Evolutionary conservation across 1,140 invertebrate genomes (phyloP), one percentile per base, ranked within the genome.

Genomic region (Drosophila ambigua): DNA sequence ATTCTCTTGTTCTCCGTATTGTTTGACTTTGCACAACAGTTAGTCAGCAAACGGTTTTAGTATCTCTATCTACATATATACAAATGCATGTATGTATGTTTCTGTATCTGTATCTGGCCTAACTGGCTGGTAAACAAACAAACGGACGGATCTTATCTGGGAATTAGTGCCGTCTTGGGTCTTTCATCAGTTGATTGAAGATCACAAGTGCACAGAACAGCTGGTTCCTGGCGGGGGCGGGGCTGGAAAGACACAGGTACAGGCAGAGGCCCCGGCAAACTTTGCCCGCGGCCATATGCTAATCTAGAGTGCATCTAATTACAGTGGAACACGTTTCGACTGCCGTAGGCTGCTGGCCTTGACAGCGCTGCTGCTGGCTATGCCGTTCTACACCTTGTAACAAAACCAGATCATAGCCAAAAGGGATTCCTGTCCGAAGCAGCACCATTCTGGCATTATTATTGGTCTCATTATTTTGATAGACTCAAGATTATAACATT

Each of bases 271-370:
- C 20, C 20, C n/a, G 26, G 11, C 24, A 39, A 41, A 44, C 15
- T 20, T 41, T 26, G 41, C 41, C 24, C 35, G 28, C 24, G 41
- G 44, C 23, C 23, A 53, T 71, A 53, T 53, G 71, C 26, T 73
- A 73, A 73, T 64, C 69, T 60, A 59, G 45, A 73, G 52, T 73
- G 59, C 53, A 73, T 73, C 69, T 73, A 73, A 64, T 73, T 73
- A 64, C 59, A 44, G 45, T 23, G 24, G 31, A 73, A 73, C 45
- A 6, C 73, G 69, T 72, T 72, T 54, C 59, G 41, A 64, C 24
- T 43, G 64, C 66, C 66, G 71, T 73, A 71, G 69, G 58, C 69
- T 39, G 71, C 51, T 26, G 71, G 71, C 66, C 66, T 69, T 69
- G 64, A 0, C 20, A 20, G 20, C 20, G 20, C 1, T 20, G 64